Percentiles rank a stretch among this genome's conserved stretches.
Conservation (phyloP, 2,888 invertebrate species). For the Philhelius pedissequus region DNA sequence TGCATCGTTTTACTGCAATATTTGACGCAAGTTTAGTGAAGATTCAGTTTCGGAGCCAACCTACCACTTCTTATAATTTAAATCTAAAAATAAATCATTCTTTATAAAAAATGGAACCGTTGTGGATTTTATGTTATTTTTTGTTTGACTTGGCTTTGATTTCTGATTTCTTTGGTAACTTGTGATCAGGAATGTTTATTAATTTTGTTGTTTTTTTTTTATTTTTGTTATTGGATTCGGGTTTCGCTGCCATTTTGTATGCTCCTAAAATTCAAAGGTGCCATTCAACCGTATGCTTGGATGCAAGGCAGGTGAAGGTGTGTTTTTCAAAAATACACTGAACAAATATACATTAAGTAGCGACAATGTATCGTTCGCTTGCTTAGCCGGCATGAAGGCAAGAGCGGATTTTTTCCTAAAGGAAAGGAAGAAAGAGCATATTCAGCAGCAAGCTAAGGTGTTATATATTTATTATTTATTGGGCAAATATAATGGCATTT, state of each 20-base stretch:
- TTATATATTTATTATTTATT: too few relatives aligned
- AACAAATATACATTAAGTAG: constrained; percentile 14
- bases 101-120: constrained; percentile 11
- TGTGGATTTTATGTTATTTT: constrained; percentile 1
- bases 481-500: too few relatives aligned
- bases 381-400: not conserved
- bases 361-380: not conserved
- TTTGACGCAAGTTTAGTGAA: constrained; percentile 32
- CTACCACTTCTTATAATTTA: constrained; percentile 24
- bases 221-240: not conserved
- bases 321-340: constrained; percentile 22
- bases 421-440: too few relatives aligned
- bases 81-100: constrained; percentile 57
- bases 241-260: not conserved
- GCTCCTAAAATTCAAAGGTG: not conserved
- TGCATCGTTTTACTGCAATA: constrained; percentile 20
- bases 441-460: too few relatives aligned
- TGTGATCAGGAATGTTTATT: constrained; percentile 27
- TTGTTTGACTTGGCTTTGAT: constrained; percentile 18
- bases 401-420: too few relatives aligned
- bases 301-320: constrained; percentile 29
- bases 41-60: constrained; percentile 37
- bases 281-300: constrained; percentile 41
- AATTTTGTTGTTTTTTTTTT: constrained; percentile 8
- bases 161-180: constrained; percentile 35